Conservation (phyloP, 1,140 invertebrate genomes). For the Scaptomyza pallida region DNA sequence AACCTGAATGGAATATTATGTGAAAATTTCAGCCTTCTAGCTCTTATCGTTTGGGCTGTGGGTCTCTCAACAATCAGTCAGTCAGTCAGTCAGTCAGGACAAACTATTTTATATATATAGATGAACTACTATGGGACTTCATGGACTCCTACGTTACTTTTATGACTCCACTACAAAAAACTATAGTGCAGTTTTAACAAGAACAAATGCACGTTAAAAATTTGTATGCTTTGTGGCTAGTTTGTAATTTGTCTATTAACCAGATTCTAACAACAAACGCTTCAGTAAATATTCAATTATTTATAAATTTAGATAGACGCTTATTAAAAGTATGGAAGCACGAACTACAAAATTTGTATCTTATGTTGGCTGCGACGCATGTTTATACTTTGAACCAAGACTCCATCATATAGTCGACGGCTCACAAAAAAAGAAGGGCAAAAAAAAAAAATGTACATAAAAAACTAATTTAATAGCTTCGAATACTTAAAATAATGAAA, state of each 20-base stretch:
- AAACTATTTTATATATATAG: no score
- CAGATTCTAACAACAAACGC: slow-evolving; percentile 15
- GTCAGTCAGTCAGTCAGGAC: no score
- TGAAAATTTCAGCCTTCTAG: no score
- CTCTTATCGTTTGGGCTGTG: no score
- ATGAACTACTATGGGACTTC: slow-evolving; percentile 33
- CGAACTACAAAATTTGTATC: slow-evolving; percentile 14
- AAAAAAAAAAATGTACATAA: no score
- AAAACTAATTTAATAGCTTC: no score
- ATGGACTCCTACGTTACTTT: slow-evolving; percentile 1
- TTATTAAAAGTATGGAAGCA: slow-evolving; percentile 3
- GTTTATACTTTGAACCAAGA: no score
- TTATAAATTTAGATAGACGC: slow-evolving; percentile 18
- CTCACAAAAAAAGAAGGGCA: no score
- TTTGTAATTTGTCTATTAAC: slow-evolving; percentile 6
- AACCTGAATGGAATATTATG: no score
- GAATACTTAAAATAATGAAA: no score
- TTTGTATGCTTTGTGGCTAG: slow-evolving; percentile 38
- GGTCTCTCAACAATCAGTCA: no score
- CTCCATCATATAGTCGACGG: slow-evolving; percentile 8
- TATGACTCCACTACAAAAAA: slow-evolving; percentile 16
- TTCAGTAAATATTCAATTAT: slow-evolving; percentile 20
- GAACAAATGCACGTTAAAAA: slow-evolving; percentile 37
- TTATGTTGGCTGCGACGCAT: neutral
- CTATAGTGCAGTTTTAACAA: slow-evolving; percentile 35